These are phyloP conservation scores for Drosophila birchii DNA, from an alignment of 2,888 invertebrate species.

Conservation along the genomic window DNA sequence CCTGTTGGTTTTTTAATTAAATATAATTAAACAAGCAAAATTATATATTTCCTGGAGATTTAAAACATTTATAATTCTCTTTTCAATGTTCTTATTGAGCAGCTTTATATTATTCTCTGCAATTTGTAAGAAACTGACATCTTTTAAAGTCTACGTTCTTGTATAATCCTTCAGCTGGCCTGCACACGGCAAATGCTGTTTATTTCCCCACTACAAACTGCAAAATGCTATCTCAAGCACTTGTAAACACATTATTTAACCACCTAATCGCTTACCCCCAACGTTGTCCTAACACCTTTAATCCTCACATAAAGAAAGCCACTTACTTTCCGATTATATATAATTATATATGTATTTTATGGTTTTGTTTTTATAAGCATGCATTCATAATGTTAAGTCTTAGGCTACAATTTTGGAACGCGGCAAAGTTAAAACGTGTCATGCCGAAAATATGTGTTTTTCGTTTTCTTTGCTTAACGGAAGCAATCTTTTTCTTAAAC, in stretches of 20 bases:
- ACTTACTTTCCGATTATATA: conserved; percentile 26
- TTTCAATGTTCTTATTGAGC: not conserved
- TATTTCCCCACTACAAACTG: not conserved
- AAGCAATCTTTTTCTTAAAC: conserved; percentile 55
- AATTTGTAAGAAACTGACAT: not conserved
- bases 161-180: not conserved
- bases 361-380: conserved; percentile 42
- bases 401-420: conserved; percentile 48
- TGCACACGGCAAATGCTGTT: not conserved
- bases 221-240: conserved; percentile 14
- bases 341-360: conserved; percentile 28
- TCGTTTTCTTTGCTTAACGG: conserved; percentile 53
- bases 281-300: not conserved
- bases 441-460: conserved; percentile 47
- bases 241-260: conserved; percentile 9
- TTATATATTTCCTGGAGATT: not conserved
- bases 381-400: conserved; percentile 60
- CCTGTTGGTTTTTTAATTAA: not conserved
- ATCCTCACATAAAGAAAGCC: conserved; percentile 10
- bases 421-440: conserved; percentile 48
- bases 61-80: not conserved
- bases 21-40: not conserved
- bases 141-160: not conserved
- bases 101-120: not conserved
- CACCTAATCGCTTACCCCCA: conserved; percentile 9